Base-by-base conservation (phyloP, 2,888 invertebrate genomes). In the Liodrosophila aerea region DNA sequence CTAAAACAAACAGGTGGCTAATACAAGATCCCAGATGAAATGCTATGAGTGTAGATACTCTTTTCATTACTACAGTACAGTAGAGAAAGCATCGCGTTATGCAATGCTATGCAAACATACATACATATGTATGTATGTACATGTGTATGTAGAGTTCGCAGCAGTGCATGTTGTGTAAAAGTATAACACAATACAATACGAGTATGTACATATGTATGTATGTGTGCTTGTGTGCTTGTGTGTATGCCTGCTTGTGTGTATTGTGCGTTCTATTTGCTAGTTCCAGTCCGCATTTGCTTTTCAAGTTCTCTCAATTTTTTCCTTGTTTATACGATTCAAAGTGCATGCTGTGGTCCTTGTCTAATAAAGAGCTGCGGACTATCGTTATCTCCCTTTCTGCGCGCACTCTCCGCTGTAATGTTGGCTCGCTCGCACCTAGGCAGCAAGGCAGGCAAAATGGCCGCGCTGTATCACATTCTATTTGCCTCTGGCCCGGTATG, bases 381-480 rank as follows among this genome's bases (percentile, higher is more conserved):
- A 63, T 64, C 2, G 60, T 15, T 43, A 40, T 58, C 49, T 7
- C 56, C 15, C 43, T 30, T 29, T 12, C 12, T 11, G 12, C 1
- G 4, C 13, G 15, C 30, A 4, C 2, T 1, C 52, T 11, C 2
- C 3, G 7, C n/a, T 15, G 31, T 22, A 39, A 11, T 11, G 51
- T 27, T 31, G 13, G 69, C 66, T 49, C 60, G 12, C 27, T 76
- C 63, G 22, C 37, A 31, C 66, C 9, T 22, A 7, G 0, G 9
- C 9, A 39, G 8, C n/a, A 22, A 30, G 45, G 49, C 30, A 30
- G 45, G 49, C 47, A 77, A 77, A 77, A 77, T 77, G 77, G 83
- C 77, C 64, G 77, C 47, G 15, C 27, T 31, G 34, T 5, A n/a
- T 29, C 36, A 44, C n/a, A n/a, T n/a, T n/a, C n/a, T n/a, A n/a